Conservation (phyloP, 1,140 invertebrate species). For the Saxidomus purpurata region DNA sequence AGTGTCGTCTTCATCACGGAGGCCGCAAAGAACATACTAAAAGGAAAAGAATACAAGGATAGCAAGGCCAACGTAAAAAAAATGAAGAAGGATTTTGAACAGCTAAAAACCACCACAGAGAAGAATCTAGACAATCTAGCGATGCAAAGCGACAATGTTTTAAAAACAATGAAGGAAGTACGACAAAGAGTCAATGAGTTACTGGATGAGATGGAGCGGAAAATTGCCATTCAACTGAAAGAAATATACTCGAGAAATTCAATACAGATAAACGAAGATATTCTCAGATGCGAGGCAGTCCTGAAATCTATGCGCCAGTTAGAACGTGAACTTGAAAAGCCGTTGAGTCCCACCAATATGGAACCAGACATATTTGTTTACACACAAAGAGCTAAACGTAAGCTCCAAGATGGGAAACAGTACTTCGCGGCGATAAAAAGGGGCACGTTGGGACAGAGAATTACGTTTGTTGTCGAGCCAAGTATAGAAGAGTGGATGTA, state of each 20-base stretch:
- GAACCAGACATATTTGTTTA: constrained; percentile 54
- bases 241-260: constrained; percentile 44
- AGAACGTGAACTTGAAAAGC: constrained; percentile 44
- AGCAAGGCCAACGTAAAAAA: constrained; percentile 7
- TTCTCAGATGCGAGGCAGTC: constrained; percentile 43
- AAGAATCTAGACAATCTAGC: constrained; percentile 35
- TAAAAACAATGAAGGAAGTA: neutral
- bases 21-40: constrained; percentile 31
- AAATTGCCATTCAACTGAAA: neutral
- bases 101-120: constrained; percentile 14
- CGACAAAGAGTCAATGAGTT: neutral
- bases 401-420: constrained; percentile 15
- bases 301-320: constrained; percentile 40
- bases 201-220: constrained; percentile 32
- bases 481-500: constrained; percentile 45
- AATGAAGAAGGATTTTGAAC: constrained; percentile 42
- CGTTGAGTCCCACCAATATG: constrained; percentile 43
- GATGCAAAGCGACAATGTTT: constrained; percentile 4
- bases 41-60: constrained; percentile 42
- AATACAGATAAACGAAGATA: constrained; percentile 50
- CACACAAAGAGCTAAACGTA: constrained; percentile 29
- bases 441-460: constrained; percentile 38
- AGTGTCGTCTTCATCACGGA: constrained; percentile 39
- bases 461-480: constrained; percentile 38
- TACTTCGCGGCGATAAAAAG: constrained; percentile 17